These are phyloP conservation scores for Pangasius krempfi DNA, from an alignment of 2,797 vertebrate genomes.

Conservation along the genomic window DNA sequence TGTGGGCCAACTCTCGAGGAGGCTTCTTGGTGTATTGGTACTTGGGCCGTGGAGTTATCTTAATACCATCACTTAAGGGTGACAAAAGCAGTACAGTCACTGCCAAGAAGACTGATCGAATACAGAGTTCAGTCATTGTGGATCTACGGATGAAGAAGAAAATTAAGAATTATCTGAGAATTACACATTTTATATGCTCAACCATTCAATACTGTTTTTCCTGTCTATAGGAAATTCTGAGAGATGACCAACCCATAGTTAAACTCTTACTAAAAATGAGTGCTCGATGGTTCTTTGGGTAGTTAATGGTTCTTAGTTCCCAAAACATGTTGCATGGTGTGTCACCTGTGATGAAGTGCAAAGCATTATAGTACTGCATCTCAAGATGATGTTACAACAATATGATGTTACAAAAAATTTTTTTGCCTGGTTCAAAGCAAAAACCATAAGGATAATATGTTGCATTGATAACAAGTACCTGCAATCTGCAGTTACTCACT, in stretches of 20 bases:
- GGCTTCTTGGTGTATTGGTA: slow-evolving; percentile 88
- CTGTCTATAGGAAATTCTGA: neutral
- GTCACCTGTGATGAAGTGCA: neutral
- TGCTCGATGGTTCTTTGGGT: neutral
- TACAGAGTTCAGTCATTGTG: slow-evolving; percentile 68
- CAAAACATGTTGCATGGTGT: neutral
- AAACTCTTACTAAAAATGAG: neutral
- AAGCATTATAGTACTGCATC: neutral
- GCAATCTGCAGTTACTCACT: neutral
- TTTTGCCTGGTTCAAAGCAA: neutral
- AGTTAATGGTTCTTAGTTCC: neutral
- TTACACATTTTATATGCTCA: neutral
- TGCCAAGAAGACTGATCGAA: slow-evolving; percentile 60
- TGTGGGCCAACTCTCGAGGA: slow-evolving; percentile 56
- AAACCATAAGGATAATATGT: neutral
- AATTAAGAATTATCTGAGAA: slow-evolving; percentile 28
- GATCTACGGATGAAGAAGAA: slow-evolving; percentile 60
- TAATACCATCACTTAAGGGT: slow-evolving; percentile 63
- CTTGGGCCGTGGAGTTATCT: slow-evolving; percentile 83
- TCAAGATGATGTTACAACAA: neutral
- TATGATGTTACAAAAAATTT: neutral
- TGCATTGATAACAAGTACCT: neutral
- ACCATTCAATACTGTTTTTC: neutral
- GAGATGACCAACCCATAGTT: neutral
- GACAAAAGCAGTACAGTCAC: slow-evolving; percentile 65